Percentiles rank a stretch among this genome's conserved stretches.
Evolutionary conservation across 2,113 vertebrate genomes (phyloP).

Genomic region (Speoplatyrhinus poulsoni): DNA sequence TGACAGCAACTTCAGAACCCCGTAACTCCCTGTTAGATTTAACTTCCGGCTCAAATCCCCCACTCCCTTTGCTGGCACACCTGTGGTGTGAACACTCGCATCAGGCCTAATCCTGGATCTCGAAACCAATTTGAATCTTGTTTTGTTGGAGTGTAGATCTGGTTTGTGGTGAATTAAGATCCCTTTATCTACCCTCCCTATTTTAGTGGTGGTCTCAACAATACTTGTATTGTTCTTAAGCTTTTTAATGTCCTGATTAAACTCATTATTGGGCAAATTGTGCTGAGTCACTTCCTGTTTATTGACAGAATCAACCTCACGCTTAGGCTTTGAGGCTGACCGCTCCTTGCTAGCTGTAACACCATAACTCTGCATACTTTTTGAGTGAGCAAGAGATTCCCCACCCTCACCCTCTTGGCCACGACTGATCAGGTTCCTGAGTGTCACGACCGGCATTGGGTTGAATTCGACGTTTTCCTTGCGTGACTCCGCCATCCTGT

Average conservation of each 20-base stretch:
- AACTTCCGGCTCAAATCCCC: slow-evolving; percentile 64
- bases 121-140: slow-evolving; percentile 60
- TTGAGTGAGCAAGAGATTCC: slow-evolving; percentile 46
- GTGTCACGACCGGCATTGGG: slow-evolving; percentile 58
- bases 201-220: slow-evolving; percentile 42
- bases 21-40: slow-evolving; percentile 73
- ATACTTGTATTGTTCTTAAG: slow-evolving; percentile 65
- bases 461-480: slow-evolving; percentile 62
- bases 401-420: slow-evolving; percentile 53
- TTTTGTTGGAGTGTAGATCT: slow-evolving; percentile 70
- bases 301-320: slow-evolving; percentile 54
- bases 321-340: slow-evolving; percentile 63
- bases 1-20: slow-evolving; percentile 72
- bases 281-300: slow-evolving; percentile 44
- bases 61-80: slow-evolving; percentile 57
- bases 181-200: slow-evolving; percentile 53
- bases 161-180: slow-evolving; percentile 59
- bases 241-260: slow-evolving; percentile 54
- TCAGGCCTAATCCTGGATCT: slow-evolving; percentile 61
- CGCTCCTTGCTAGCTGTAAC: slow-evolving; percentile 47
- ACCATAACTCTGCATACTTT: slow-evolving; percentile 53
- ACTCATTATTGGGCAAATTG: slow-evolving; percentile 30
- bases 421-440: slow-evolving; percentile 65
- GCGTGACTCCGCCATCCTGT: slow-evolving; percentile 61
- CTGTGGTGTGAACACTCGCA: slow-evolving; percentile 55